Conservation (phyloP, 37 sponge, comb jelly and placozoan genomes). For the Oopsacas minuta region DNA sequence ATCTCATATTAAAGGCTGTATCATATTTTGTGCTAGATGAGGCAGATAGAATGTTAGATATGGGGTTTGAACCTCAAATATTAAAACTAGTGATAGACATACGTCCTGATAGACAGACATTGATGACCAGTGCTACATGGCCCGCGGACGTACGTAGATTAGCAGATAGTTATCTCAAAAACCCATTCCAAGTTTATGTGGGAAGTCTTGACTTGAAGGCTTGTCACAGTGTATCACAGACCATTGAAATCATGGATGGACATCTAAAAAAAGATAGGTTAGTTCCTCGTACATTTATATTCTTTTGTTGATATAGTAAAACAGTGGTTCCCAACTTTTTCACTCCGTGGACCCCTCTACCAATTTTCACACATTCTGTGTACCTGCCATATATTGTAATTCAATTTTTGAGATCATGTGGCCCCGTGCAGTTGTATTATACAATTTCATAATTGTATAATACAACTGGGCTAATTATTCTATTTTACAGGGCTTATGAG, state of each 20-base stretch:
- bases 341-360: too few species aligned
- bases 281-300: background rate
- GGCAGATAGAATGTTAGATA: slow-evolving; percentile 95
- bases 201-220: slow-evolving; percentile 92
- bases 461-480: too few species aligned
- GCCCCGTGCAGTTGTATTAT: too few species aligned
- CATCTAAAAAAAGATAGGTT: slow-evolving; percentile 59
- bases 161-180: slow-evolving; percentile 67
- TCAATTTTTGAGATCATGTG: too few species aligned
- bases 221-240: slow-evolving; percentile 67
- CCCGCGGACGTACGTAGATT: slow-evolving; percentile 84
- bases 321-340: too few species aligned
- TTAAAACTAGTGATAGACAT: slow-evolving; percentile 81
- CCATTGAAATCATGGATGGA: slow-evolving; percentile 58
- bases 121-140: slow-evolving; percentile 99
- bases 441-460: too few species aligned
- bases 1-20: slow-evolving; percentile 49
- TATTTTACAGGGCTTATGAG: slow-evolving; percentile 13
- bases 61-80: slow-evolving; percentile 99
- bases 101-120: slow-evolving; percentile 84
- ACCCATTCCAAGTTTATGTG: slow-evolving; percentile 77
- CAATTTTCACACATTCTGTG: too few species aligned
- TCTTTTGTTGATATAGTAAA: too few species aligned
- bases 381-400: too few species aligned
- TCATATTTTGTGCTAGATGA: slow-evolving; percentile 92